Conservation (phyloP, 2,113 vertebrate genomes). For the Myotis yumanensis region DNA sequence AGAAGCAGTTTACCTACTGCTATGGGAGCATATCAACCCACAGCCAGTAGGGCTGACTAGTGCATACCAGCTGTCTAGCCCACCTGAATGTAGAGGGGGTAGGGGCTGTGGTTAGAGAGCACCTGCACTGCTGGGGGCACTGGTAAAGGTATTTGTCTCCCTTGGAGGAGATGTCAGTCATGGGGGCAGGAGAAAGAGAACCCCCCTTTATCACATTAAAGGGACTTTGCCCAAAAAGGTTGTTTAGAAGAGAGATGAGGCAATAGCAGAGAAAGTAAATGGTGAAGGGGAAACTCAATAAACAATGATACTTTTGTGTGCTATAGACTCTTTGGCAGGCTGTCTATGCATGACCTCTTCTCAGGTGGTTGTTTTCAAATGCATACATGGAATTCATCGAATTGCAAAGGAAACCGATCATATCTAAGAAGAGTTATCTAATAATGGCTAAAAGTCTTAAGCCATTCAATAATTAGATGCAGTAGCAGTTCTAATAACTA, state of each 20-base stretch:
- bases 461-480: neutral
- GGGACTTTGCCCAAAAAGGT: neutral
- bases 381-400: neutral
- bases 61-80: neutral
- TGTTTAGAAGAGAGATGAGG: neutral
- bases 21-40: neutral
- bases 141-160: neutral
- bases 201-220: neutral
- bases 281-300: neutral
- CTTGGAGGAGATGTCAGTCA: neutral
- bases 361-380: neutral
- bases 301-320: neutral
- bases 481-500: neutral
- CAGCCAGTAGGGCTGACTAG: neutral
- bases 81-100: accelerated
- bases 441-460: neutral
- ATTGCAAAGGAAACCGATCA: neutral
- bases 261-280: neutral
- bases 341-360: neutral
- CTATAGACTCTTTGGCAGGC: neutral
- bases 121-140: neutral
- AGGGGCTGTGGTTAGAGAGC: neutral
- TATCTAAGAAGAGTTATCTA: slow-evolving; percentile 5
- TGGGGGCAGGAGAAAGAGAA: neutral
- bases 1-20: neutral